phyloP scores from a whole-genome alignment of 2,113 vertebrate species.

The Paedocypris sp. region DNA sequence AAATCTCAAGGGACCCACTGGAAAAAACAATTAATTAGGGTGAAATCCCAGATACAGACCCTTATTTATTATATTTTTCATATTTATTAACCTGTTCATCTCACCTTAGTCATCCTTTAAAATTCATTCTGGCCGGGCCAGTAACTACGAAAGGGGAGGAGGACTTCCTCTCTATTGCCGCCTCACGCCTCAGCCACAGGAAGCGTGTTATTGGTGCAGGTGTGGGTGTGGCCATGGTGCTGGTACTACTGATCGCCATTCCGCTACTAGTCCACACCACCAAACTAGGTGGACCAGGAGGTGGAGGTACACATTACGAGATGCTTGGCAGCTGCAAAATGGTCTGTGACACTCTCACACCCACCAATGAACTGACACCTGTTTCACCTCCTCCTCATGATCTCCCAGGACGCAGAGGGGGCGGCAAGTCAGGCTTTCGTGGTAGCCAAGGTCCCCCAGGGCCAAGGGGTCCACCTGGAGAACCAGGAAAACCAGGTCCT shows the following conservation, averaged over 20 bases:
- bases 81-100: not conserved
- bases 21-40: not conserved
- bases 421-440: conserved; percentile 71
- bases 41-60: not conserved
- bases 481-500: conserved; percentile 79
- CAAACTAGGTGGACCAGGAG: conserved; percentile 59
- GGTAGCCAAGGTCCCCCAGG: conserved; percentile 78
- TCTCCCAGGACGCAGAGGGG: conserved; percentile 62
- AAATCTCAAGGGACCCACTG: too few species aligned
- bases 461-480: conserved; percentile 73
- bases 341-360: conserved; percentile 75
- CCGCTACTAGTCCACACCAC: conserved; percentile 89
- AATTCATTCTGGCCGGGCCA: conserved; percentile 65
- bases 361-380: conserved; percentile 62
- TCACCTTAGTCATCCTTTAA: conserved; percentile 20
- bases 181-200: conserved; percentile 80
- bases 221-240: conserved; percentile 88
- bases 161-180: conserved; percentile 87
- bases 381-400: conserved; percentile 67
- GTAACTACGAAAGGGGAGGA: conserved; percentile 87
- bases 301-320: conserved; percentile 70
- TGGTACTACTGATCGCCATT: conserved; percentile 85
- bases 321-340: conserved; percentile 85
- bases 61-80: not conserved
- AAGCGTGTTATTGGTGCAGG: conserved; percentile 85